These are phyloP conservation scores for Pissodes strobi DNA, from an alignment of 1,140 invertebrate species.

Conservation along the genomic window DNA sequence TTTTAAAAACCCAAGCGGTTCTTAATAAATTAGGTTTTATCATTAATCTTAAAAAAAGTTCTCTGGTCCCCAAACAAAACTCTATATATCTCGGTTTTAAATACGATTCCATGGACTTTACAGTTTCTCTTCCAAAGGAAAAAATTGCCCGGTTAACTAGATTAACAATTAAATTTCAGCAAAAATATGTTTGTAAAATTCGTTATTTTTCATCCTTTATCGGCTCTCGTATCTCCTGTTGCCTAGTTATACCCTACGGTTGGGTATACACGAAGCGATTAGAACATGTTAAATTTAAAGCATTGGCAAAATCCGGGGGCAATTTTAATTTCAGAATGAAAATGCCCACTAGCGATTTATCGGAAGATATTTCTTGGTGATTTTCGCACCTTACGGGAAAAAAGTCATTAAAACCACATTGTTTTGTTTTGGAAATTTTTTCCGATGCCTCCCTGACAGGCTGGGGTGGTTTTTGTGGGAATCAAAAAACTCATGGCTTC, in stretches of 20 bases:
- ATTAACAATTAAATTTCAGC: not conserved
- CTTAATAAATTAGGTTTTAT: not conserved
- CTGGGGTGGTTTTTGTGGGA: constrained; percentile 42
- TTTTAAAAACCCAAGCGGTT: not conserved
- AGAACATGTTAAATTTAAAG: too few relatives aligned
- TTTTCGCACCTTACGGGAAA: too few relatives aligned
- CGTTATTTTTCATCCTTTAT: not conserved
- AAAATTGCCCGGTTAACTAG: not conserved
- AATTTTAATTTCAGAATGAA: not conserved
- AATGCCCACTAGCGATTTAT: not conserved
- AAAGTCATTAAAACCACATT: too few relatives aligned
- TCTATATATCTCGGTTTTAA: too few relatives aligned
- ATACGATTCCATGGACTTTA: too few relatives aligned
- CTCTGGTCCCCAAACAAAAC: too few relatives aligned
- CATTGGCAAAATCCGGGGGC: not conserved
- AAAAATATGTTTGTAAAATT: not conserved
- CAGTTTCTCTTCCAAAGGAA: not conserved
- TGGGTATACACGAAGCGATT: not conserved
- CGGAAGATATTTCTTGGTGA: too few relatives aligned
- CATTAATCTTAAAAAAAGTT: not conserved
- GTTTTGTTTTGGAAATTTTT: too few relatives aligned
- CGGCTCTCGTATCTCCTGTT: not conserved
- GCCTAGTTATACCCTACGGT: not conserved
- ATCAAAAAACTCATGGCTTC: constrained; percentile 36
- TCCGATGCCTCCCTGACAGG: constrained; percentile 46